phyloP scores from a whole-genome alignment of 2,113 vertebrate species.

The Martes martes region DNA sequence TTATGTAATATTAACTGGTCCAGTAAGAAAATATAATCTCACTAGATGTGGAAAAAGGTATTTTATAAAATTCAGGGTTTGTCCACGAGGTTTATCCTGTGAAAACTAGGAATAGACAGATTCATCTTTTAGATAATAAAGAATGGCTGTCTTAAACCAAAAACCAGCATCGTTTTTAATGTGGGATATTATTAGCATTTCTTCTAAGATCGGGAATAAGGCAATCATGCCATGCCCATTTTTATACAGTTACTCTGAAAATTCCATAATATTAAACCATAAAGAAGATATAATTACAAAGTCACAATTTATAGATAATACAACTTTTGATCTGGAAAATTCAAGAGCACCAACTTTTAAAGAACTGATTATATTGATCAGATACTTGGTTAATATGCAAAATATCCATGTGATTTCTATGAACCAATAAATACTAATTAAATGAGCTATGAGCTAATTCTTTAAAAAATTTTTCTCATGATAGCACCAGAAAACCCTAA shows the following conservation, averaged over 20 bases:
- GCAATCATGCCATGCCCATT: neutral
- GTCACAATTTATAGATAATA: neutral
- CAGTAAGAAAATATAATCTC: neutral
- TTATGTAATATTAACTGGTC: neutral
- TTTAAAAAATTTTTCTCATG: neutral
- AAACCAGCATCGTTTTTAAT: neutral
- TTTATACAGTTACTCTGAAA: neutral
- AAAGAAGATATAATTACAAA: neutral
- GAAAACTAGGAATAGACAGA: neutral
- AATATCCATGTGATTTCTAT: neutral
- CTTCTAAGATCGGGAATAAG: neutral
- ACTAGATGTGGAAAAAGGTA: neutral
- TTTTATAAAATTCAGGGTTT: slow-evolving; percentile 28
- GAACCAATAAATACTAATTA: neutral
- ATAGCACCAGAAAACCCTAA: neutral
- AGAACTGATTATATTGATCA: neutral
- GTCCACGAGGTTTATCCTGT: neutral
- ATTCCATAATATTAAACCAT: neutral
- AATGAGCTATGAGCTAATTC: neutral
- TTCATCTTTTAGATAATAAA: neutral
- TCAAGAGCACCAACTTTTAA: slow-evolving; percentile 15
- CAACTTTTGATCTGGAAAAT: neutral
- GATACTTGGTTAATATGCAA: neutral
- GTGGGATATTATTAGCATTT: neutral
- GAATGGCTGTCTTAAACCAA: neutral